These are phyloP conservation scores for Naja naja DNA, from an alignment of 2,113 vertebrate species.

Conservation along the genomic window DNA sequence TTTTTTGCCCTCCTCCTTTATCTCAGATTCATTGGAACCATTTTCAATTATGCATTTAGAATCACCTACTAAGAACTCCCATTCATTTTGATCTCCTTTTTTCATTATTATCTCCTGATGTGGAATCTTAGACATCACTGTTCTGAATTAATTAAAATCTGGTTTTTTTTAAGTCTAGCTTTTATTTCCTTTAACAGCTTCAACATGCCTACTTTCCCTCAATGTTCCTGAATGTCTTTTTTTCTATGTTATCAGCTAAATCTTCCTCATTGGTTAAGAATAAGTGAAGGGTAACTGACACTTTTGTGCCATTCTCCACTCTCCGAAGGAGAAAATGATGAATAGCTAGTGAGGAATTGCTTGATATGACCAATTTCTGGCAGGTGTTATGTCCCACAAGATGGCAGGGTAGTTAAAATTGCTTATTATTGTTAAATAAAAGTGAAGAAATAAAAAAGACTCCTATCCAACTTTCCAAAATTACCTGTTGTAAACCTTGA, in stretches of 20 bases:
- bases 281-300: neutral
- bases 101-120: neutral
- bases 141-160: neutral
- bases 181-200: neutral
- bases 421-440: neutral
- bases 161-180: neutral
- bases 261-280: neutral
- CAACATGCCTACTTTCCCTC: neutral
- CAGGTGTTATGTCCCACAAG: neutral
- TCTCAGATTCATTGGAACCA: neutral
- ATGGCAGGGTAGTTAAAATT: neutral
- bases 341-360: neutral
- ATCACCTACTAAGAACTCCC: neutral
- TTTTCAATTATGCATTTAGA: neutral
- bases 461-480: neutral
- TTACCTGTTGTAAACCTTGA: neutral
- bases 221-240: neutral
- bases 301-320: neutral
- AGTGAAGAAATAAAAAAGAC: neutral
- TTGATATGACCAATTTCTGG: neutral
- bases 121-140: neutral
- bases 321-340: neutral
- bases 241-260: neutral
- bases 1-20: neutral
- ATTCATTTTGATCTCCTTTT: neutral